These are phyloP conservation scores for Nanorana parkeri DNA, from an alignment of 2,113 vertebrate genomes.

Conservation along the genomic window DNA sequence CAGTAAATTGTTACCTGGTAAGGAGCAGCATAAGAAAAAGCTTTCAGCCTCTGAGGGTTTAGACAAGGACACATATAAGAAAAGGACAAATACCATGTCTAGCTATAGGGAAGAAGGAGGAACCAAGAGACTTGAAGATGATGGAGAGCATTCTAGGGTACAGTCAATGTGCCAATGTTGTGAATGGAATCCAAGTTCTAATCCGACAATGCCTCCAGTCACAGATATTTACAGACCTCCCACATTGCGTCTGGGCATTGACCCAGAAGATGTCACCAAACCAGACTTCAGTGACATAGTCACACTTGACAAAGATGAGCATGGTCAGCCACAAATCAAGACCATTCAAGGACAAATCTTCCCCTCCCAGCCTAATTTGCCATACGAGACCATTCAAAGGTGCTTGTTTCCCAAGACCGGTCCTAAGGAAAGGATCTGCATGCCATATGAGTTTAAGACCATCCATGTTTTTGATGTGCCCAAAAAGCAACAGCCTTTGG, in stretches of 20 bases:
- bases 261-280: conserved; percentile 29
- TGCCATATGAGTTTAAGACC: conserved; percentile 59
- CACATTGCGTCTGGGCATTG: conserved; percentile 41
- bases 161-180: background rate
- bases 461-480: conserved; percentile 31
- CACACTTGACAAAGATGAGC: background rate
- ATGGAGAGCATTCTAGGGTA: background rate
- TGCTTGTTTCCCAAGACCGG: conserved; percentile 14
- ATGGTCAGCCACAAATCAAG: background rate
- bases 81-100: too few relatives aligned
- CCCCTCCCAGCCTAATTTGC: conserved; percentile 58
- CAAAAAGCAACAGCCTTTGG: conserved; percentile 33
- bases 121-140: too few relatives aligned
- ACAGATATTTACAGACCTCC: conserved; percentile 6
- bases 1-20: too few relatives aligned
- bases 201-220: conserved; percentile 14
- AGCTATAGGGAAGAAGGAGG: too few relatives aligned
- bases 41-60: too few relatives aligned
- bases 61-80: background rate
- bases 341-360: background rate
- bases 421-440: conserved; percentile 50
- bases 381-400: conserved; percentile 51
- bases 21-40: too few relatives aligned
- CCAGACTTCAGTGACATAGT: conserved; percentile 59
- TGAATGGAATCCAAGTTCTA: conserved; percentile 62